Evolutionary conservation across 2,797 vertebrate species (phyloP), one percentile per base, ranked within the genome.

Genomic region (Chrosomus eos): DNA sequence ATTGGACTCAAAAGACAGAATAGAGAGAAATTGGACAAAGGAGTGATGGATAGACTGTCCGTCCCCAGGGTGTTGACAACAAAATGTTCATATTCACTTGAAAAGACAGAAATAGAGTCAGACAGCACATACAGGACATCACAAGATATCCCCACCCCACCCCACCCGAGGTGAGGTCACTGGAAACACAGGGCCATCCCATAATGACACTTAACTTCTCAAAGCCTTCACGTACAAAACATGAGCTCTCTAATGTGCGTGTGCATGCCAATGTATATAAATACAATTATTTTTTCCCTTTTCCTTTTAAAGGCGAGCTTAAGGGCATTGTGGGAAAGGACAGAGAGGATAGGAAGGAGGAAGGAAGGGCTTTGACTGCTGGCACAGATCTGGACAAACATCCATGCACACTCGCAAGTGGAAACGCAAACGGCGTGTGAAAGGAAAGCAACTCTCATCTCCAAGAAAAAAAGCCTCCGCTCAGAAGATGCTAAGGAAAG

Each of bases 361-460:
- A 88, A 87, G 86, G 87, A 84, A 89, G 83, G 85, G 81, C 85
- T 67, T 88, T 89, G 90, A 89, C 55, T 83, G 82, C 64, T 89
- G 86, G 88, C 86, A 87, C 51, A 85, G 82, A 85, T 60, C 66
- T 66, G 75, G 79, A 89, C 67, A 21, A 85, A 87, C 85, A 38
- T 80, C 55, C 82, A 80, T 18, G 71, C 76, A 74, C 48, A 79
- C 77, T 83, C 40, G 64, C 40, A 38, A 68, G n/a, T 71, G 51
- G 48, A 83, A 68, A 86, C 48, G 67, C 76, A 78, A 82, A 55
- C 23, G 66, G 80, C 88, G 76, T 90, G 87, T 85, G 88, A 88
- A 88, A 85, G 87, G 82, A 80, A 88, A 89, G 85, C 43, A 33
- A 55, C 85, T 81, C 43, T 48, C 80, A 77, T 88, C 80, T 85